Percentiles rank a stretch among this genome's conserved stretches.
These are phyloP conservation scores for Aproaerema taeniolella DNA, from an alignment of 2,888 invertebrate species.

Conservation along the genomic window DNA sequence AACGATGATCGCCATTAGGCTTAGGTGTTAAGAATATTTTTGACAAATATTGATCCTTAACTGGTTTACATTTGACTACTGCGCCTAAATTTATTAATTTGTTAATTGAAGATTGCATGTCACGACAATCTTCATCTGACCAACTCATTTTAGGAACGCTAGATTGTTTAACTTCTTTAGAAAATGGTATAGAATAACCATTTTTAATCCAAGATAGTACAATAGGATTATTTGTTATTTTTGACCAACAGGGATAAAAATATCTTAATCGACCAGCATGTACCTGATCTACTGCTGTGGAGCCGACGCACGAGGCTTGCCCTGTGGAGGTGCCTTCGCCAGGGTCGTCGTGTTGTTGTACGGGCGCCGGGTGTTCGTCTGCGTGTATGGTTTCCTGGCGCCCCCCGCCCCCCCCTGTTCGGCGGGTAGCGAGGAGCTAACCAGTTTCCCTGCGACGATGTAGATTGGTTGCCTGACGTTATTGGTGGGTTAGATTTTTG, in stretches of 20 bases:
- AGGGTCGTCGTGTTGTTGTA: not conserved
- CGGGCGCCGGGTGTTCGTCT: not conserved
- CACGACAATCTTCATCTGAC: not conserved
- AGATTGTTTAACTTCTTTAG: slow-evolving; percentile 3
- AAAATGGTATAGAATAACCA: slow-evolving; percentile 14
- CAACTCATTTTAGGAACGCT: not conserved
- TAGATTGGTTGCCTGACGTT: too few relatives aligned
- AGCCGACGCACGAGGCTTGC: slow-evolving; percentile 3
- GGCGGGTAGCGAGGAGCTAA: slow-evolving; percentile 17
- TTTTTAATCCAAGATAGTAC: slow-evolving; percentile 14
- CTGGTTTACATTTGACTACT: slow-evolving; percentile 3
- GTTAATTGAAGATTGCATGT: slow-evolving; percentile 11
- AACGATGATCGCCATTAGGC: slow-evolving; percentile 7
- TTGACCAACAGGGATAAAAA: slow-evolving; percentile 15
- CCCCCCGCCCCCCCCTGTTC: slow-evolving; percentile 18
- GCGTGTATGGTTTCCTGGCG: not conserved
- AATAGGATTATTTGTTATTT: slow-evolving; percentile 10
- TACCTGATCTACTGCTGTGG: slow-evolving; percentile 11
- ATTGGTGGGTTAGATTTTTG: too few relatives aligned
- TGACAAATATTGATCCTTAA: not conserved
- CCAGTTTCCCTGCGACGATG: slow-evolving; percentile 24
- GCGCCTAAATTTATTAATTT: slow-evolving; percentile 12
- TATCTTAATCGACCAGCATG: slow-evolving; percentile 13
- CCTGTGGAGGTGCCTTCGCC: not conserved
- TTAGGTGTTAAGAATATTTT: not conserved